Conservation (phyloP, 2,797 vertebrate genomes). For the Cyprinella venusta region DNA sequence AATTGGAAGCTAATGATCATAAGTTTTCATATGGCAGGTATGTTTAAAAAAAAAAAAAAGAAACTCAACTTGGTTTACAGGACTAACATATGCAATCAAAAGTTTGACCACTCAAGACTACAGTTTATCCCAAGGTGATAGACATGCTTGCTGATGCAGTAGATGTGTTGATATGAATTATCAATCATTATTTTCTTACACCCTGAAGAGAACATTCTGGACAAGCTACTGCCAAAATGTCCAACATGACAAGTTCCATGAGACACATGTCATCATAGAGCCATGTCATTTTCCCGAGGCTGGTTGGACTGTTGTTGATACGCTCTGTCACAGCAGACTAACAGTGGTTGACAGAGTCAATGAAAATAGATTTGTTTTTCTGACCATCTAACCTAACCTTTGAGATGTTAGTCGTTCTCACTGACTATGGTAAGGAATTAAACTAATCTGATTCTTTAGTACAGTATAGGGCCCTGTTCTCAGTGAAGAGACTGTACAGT, state of each 20-base stretch:
- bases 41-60: slow-evolving; percentile 44
- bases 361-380: slow-evolving; percentile 77
- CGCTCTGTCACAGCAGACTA: slow-evolving; percentile 65
- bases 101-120: slow-evolving; percentile 39
- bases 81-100: slow-evolving; percentile 40
- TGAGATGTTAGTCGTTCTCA: neutral
- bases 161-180: slow-evolving; percentile 41
- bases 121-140: neutral
- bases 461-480: neutral
- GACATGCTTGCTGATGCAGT: slow-evolving; percentile 6
- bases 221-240: slow-evolving; percentile 43
- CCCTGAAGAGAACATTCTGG: slow-evolving; percentile 39
- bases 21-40: slow-evolving; percentile 42
- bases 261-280: slow-evolving; percentile 53
- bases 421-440: neutral
- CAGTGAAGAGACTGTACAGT: no score
- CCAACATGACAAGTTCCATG: slow-evolving; percentile 55
- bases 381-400: slow-evolving; percentile 52
- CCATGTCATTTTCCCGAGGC: slow-evolving; percentile 53
- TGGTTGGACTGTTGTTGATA: slow-evolving; percentile 52
- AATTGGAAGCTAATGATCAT: slow-evolving; percentile 54
- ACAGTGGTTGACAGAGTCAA: slow-evolving; percentile 73
- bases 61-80: slow-evolving; percentile 32
- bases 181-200: slow-evolving; percentile 48
- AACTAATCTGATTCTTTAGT: neutral